These are phyloP conservation scores for Chymomyza fuscimana DNA, from an alignment of 2,888 invertebrate species.

Conservation along the genomic window DNA sequence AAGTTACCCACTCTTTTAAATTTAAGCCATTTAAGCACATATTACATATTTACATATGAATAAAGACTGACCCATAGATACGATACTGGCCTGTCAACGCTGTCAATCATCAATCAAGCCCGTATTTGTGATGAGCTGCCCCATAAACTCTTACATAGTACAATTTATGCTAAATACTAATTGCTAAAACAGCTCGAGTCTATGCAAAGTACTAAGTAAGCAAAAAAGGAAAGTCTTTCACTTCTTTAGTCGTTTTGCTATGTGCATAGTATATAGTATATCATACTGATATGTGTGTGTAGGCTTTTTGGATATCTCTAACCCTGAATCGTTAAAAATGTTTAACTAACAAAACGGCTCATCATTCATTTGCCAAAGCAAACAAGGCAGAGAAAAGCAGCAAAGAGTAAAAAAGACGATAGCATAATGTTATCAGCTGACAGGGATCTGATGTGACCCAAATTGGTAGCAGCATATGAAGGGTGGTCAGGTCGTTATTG, in stretches of 20 bases:
- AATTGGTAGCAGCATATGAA: slow-evolving; percentile 32
- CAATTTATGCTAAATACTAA: slow-evolving; percentile 54
- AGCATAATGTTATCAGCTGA: slow-evolving; percentile 60
- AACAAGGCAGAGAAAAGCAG: slow-evolving; percentile 52
- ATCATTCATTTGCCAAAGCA: slow-evolving; percentile 61
- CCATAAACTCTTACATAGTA: slow-evolving; percentile 33
- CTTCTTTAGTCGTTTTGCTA: not conserved
- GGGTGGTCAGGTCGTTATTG: not conserved
- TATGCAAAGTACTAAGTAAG: slow-evolving; percentile 45
- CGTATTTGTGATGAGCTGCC: slow-evolving; percentile 21
- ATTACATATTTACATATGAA: not conserved
- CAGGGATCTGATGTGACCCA: slow-evolving; percentile 65
- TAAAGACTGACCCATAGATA: not conserved
- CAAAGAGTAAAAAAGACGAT: slow-evolving; percentile 45
- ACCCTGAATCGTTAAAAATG: slow-evolving; percentile 70
- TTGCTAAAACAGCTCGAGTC: slow-evolving; percentile 60
- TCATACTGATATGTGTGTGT: not conserved
- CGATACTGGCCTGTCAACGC: not conserved
- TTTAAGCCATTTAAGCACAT: not conserved
- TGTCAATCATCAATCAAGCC: slow-evolving; percentile 52
- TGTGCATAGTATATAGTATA: too few relatives aligned
- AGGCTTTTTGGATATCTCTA: slow-evolving; percentile 47
- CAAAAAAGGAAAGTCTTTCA: not conserved
- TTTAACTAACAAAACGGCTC: slow-evolving; percentile 63
- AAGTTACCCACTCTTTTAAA: not conserved